Evolutionary conservation across 2,113 vertebrate species (phyloP).

Genomic region (Todiramphus saurophagus): DNA sequence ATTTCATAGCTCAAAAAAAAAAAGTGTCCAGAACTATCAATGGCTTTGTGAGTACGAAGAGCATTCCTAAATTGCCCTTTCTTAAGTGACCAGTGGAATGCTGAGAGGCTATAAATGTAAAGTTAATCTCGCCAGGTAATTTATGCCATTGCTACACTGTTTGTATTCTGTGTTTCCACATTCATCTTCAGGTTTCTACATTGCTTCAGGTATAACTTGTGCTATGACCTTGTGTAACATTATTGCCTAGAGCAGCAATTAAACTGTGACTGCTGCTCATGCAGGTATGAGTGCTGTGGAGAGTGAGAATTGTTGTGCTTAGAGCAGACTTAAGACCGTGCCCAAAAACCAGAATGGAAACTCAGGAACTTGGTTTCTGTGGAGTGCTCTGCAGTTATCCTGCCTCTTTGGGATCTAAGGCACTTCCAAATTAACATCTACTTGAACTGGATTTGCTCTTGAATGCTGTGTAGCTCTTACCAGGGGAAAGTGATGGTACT

Average conservation of each 20-base stretch:
- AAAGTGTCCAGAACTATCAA: background rate
- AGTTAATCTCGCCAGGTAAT: background rate
- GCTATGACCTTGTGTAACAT: background rate
- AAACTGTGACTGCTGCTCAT: background rate
- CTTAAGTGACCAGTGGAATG: background rate
- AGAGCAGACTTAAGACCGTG: background rate
- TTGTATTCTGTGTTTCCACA: background rate
- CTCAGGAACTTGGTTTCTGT: background rate
- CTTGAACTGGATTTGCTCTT: background rate
- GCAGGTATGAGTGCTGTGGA: background rate
- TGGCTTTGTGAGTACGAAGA: background rate
- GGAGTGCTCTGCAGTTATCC: background rate
- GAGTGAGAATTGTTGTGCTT: background rate
- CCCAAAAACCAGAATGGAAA: background rate
- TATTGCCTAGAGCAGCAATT: background rate
- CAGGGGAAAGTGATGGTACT: background rate
- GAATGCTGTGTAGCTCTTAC: background rate
- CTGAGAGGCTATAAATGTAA: background rate
- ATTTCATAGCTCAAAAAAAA: slow-evolving; percentile 11
- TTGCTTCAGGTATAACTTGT: background rate
- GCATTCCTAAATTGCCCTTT: background rate
- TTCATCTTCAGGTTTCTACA: background rate
- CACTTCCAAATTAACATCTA: background rate
- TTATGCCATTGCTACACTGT: background rate
- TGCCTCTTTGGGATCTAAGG: background rate